Evolutionary conservation across 53 echinoderm and acorn worm genomes (phyloP).

Genomic region (Antedon mediterranea): DNA sequence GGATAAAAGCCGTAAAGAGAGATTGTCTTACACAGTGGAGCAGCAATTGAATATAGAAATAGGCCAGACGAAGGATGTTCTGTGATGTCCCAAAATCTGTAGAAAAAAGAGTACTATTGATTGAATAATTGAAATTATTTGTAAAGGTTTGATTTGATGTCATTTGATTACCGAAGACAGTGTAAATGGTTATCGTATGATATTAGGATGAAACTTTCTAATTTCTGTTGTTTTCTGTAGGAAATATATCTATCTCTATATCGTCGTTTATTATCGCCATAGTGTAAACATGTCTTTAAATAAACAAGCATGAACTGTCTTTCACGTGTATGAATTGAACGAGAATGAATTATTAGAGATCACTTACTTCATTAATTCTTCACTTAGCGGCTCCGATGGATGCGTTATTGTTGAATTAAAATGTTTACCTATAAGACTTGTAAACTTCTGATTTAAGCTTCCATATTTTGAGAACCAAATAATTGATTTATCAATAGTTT

Average conservation of each 20-base stretch:
- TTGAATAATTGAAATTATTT: no score
- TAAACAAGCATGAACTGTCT: no score
- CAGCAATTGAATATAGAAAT: neutral
- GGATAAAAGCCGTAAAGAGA: neutral
- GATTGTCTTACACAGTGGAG: neutral
- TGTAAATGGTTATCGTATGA: no score
- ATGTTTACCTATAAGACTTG: neutral
- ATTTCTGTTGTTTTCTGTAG: no score
- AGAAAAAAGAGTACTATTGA: neutral
- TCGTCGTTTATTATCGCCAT: no score
- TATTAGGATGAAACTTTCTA: no score
- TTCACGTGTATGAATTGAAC: no score
- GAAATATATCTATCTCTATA: no score
- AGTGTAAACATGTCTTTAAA: no score
- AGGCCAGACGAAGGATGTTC: neutral
- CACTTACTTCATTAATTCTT: conserved; percentile 1
- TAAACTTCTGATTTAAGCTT: neutral
- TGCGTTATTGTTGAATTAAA: neutral
- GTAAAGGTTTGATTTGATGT: no score
- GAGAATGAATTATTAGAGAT: no score
- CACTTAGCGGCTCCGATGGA: neutral
- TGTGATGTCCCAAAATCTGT: neutral
- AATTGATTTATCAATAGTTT: neutral
- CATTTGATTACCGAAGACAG: no score
- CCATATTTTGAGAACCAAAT: neutral